A percentile compares a stretch with the other conserved stretches of the same genome.
phyloP scores from a whole-genome alignment of 2,888 invertebrate species.

The Chelonus formosanus region DNA sequence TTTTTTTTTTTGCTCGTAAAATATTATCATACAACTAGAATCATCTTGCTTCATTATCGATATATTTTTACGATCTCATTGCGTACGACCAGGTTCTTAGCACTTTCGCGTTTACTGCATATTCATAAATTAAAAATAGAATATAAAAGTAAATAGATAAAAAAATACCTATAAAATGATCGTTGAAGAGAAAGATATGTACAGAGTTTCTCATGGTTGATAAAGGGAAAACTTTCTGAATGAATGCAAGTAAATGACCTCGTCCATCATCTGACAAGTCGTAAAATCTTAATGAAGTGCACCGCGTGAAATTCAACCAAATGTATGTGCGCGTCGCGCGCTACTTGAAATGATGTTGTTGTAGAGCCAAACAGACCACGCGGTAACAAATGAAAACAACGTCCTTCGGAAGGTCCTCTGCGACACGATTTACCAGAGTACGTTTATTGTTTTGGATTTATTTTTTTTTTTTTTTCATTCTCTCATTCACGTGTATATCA shows the following conservation, averaged over 20 bases:
- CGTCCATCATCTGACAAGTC: conserved; percentile 50
- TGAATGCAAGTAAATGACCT: conserved; percentile 49
- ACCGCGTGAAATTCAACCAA: conserved; percentile 46
- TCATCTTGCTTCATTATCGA: not conserved
- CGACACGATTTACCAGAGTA: not conserved
- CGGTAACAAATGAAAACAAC: conserved; percentile 29
- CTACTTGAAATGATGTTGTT: not conserved
- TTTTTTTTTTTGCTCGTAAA: not conserved
- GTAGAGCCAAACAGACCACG: conserved; percentile 17
- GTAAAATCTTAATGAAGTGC: conserved; percentile 56
- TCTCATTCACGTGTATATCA: conserved; percentile 11
- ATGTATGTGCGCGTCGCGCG: conserved; percentile 37
- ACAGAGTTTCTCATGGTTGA: too few species aligned
- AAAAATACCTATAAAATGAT: not conserved
- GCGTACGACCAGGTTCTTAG: too few species aligned
- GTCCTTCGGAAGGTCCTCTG: conserved; percentile 35
- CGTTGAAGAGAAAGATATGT: too few species aligned
- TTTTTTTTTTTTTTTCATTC: conserved; percentile 3
- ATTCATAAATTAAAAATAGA: too few species aligned
- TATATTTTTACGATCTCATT: not conserved
- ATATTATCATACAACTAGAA: too few species aligned
- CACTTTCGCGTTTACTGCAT: too few species aligned
- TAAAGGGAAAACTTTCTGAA: conserved; percentile 39
- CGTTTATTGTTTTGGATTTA: conserved; percentile 1
- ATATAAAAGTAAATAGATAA: not conserved